phyloP scores from a whole-genome alignment of 2,113 vertebrate species.

The Macquaria australasica region DNA sequence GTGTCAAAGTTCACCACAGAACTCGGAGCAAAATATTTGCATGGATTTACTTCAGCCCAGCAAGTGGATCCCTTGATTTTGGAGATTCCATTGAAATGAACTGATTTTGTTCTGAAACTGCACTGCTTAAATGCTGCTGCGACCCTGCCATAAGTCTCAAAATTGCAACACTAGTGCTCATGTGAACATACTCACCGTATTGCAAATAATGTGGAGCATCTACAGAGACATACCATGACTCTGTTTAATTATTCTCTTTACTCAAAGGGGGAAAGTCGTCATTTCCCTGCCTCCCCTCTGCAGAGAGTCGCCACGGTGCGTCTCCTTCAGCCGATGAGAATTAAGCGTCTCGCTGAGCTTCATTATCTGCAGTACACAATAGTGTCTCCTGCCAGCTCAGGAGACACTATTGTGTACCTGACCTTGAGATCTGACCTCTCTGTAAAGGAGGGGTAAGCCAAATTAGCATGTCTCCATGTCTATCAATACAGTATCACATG shows the following conservation, averaged over 20 bases:
- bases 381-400: conserved; percentile 11
- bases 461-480: conserved; percentile 11
- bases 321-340: conserved; percentile 2
- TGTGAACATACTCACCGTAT: neutral
- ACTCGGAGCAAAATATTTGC: neutral
- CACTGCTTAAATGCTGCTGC: neutral
- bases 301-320: neutral
- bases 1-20: neutral
- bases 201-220: too few relatives aligned
- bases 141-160: neutral
- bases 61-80: too few relatives aligned
- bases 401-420: neutral
- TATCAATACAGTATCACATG: conserved; percentile 35
- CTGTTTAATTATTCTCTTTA: neutral
- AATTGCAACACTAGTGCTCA: neutral
- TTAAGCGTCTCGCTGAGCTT: neutral
- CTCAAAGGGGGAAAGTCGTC: neutral
- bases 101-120: neutral
- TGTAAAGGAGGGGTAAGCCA: neutral
- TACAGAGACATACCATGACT: neutral
- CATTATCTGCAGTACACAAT: conserved; percentile 14
- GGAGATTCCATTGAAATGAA: neutral
- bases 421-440: too few relatives aligned
- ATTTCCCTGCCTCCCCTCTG: neutral
- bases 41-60: neutral